A percentile compares a stretch with the other conserved stretches of the same genome.
phyloP scores from a whole-genome alignment of 1,140 invertebrate genomes.

The Chlorops oryzae region DNA sequence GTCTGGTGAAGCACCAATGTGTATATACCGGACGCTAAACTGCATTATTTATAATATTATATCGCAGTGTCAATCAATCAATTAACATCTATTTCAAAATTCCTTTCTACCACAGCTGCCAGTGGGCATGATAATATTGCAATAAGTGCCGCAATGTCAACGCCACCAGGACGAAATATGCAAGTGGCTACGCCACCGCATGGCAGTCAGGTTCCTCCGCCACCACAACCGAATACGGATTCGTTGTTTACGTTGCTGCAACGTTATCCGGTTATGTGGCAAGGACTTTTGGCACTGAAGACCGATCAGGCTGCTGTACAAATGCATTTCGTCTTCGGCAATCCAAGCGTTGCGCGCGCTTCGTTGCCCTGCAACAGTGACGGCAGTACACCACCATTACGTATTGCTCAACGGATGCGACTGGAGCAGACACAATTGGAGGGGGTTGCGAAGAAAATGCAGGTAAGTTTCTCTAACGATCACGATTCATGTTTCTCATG shows the following conservation, averaged over 20 bases:
- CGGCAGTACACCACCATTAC: constrained; percentile 72
- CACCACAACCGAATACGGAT: constrained; percentile 71
- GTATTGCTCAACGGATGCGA: constrained; percentile 94
- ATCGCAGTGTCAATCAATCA: background rate
- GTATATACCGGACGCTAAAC: too few relatives aligned
- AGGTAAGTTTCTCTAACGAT: constrained; percentile 57
- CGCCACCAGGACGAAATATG: constrained; percentile 19
- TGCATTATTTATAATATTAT: too few relatives aligned
- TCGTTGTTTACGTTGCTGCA: constrained; percentile 71
- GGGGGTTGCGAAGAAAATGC: constrained; percentile 91
- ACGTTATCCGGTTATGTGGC: constrained; percentile 93
- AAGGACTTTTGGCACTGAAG: constrained; percentile 88
- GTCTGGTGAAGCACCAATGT: too few relatives aligned
- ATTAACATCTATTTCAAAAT: too few relatives aligned
- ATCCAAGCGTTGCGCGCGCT: constrained; percentile 73
- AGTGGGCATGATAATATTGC: constrained; percentile 32
- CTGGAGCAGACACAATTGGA: constrained; percentile 90
- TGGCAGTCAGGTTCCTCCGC: constrained; percentile 53
- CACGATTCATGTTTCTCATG: background rate
- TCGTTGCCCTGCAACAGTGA: constrained; percentile 76
- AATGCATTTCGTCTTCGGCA: constrained; percentile 97
- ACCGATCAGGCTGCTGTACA: constrained; percentile 94
- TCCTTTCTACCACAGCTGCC: constrained; percentile 24
- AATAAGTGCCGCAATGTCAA: constrained; percentile 1
- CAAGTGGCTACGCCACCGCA: constrained; percentile 21